phyloP scores from a whole-genome alignment of 2,113 vertebrate genomes.

The Pelobates fuscus region DNA sequence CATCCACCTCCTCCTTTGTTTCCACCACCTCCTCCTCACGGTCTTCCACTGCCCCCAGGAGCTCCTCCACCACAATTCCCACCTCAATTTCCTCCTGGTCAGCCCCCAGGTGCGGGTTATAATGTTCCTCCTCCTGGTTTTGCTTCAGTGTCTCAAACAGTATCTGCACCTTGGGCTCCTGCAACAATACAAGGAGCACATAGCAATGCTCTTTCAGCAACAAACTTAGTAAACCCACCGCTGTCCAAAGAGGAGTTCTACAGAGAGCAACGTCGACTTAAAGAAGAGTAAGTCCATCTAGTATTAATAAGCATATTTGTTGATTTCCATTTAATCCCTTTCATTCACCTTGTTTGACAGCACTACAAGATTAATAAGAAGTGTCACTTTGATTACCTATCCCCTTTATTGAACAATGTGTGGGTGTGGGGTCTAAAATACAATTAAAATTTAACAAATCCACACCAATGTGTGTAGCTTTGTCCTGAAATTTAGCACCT shows the following conservation, averaged over 20 bases:
- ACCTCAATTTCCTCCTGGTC: conserved; percentile 81
- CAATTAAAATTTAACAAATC: too few species aligned
- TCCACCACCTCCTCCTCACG: conserved; percentile 78
- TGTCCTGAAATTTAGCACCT: too few species aligned
- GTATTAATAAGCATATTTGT: too few species aligned
- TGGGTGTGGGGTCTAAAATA: too few species aligned
- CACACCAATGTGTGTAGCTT: too few species aligned
- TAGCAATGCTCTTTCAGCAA: conserved; percentile 71
- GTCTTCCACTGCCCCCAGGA: conserved; percentile 80
- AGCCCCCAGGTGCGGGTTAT: conserved; percentile 80
- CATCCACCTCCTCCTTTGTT: conserved; percentile 74
- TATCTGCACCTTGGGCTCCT: conserved; percentile 83
- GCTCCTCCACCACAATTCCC: conserved; percentile 79
- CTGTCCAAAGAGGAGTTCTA: conserved; percentile 93
- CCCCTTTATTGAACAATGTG: too few species aligned
- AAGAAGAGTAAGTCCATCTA: conserved; percentile 91
- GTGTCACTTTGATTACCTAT: too few species aligned
- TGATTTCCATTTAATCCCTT: too few species aligned
- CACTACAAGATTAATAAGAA: too few species aligned
- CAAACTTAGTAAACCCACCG: conserved; percentile 76
- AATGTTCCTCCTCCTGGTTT: conserved; percentile 87
- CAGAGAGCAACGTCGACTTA: conserved; percentile 81
- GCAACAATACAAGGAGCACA: conserved; percentile 73
- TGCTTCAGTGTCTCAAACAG: conserved; percentile 77
- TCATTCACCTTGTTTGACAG: too few species aligned